Base-by-base conservation (phyloP, 2,113 vertebrate genomes). In the Trematomus loennbergii region DNA sequence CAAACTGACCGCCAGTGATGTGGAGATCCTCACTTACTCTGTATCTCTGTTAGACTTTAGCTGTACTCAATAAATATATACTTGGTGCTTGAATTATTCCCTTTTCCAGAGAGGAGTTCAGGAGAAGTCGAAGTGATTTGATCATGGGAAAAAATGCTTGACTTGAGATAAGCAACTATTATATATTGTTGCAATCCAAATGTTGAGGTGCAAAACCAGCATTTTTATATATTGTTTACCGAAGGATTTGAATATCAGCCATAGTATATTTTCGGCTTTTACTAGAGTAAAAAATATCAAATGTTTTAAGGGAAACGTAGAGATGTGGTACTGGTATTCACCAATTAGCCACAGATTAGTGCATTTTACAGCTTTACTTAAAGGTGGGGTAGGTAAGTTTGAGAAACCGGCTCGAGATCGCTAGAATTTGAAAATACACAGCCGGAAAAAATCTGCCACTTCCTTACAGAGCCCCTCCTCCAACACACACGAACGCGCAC, bases 31-130 rank as follows among this genome's bases (percentile, higher is more conserved):
- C 60, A 61, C 40, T 63, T 25, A 17, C 33, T 36, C 33, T 4
- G 33, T 36, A 36, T 36, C 53, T 59, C 59, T 25, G 61, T 64
- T 18, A 72, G 74, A 59, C 66, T 33, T 12, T 4, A 60, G 45
- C 50, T 12, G 7, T 54, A 43, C 15, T 60, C 20, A 45, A 59
- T 64, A 77, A 55, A 77, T 20, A 12, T 6, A 59, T 20, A 55
- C 65, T 82, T 40, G 29, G 9, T 49, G 9, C 22, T 71, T 49
- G 33, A 46, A 2, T 29, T 29, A 29, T 29, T 29, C 29, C 29
- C 5, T 12, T 29, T 52, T 78, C 33, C 45, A 54, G 61, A 8
- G 53, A 78, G 18, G 17, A 64, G 16, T 60, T 55, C 29, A 1
- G 11, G 52, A 62, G 33, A 7, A 40, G 36, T 40, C 7, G 7